These are phyloP conservation scores for Sebastes kiyomatsui DNA, from an alignment of 2,797 vertebrate genomes.

Conservation along the genomic window DNA sequence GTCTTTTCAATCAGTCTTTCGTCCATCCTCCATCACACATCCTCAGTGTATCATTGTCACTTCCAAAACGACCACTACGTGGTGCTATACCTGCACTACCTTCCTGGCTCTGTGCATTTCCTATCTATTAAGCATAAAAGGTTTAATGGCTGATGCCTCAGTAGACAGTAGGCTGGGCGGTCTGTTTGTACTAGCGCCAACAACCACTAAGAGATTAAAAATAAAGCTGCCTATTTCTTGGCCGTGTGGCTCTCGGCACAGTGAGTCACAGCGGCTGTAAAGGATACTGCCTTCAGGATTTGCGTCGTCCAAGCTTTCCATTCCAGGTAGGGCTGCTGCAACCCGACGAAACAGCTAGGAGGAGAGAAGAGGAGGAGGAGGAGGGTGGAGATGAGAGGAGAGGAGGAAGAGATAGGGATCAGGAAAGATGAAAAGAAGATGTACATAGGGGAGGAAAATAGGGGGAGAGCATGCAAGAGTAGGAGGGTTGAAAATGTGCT, in stretches of 20 bases:
- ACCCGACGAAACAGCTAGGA: conserved; percentile 92
- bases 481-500: not conserved
- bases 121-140: conserved; percentile 42
- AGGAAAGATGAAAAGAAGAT: not conserved
- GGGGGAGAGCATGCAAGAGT: not conserved
- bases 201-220: conserved; percentile 72
- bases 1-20: not conserved
- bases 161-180: conserved; percentile 43
- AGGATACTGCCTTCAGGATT: conserved; percentile 98
- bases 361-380: not conserved
- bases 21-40: conserved; percentile 6
- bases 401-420: not conserved
- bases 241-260: conserved; percentile 37
- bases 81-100: conserved; percentile 31
- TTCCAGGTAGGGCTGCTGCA: conserved; percentile 92
- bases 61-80: conserved; percentile 39
- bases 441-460: not conserved
- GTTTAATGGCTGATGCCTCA: conserved; percentile 52
- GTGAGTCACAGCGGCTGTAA: conserved; percentile 68
- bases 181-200: conserved; percentile 60
- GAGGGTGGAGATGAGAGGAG: not conserved
- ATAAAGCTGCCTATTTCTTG: conserved; percentile 49
- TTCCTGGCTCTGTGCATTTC: conserved; percentile 32
- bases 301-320: conserved; percentile 93
- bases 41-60: not conserved